Base-by-base conservation (phyloP, 2,797 vertebrate genomes). In the Sebastes diaconus region DNA sequence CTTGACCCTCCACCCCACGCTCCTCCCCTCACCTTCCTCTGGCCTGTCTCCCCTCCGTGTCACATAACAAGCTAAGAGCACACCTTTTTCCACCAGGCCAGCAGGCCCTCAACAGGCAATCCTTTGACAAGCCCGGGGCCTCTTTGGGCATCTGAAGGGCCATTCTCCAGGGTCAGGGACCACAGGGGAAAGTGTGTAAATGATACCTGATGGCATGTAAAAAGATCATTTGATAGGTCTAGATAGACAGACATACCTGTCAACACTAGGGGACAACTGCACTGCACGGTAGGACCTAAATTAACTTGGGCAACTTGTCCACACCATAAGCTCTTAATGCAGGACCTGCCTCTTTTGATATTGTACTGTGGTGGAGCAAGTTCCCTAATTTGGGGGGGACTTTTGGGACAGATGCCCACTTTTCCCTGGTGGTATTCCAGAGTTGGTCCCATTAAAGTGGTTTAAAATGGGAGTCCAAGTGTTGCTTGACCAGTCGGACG, bases 171-270 rank as follows among this genome's bases (percentile, higher is more conserved):
- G 81, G 77, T 88, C 84, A 88, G 84, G 83, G 87, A 86, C 90
- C 90, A 83, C 86, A 81, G 77, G 80, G 80, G 85, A 88, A 88
- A 85, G 87, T 87, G 76, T 88, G 91, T 90, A 92, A 93, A 92
- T 81, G 89, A 93, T 91, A 93, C 84, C 80, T 75, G 82, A 87
- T 87, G 84, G 84, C 83, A 90, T 93, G 88, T 93, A 89, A 90
- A 90, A 87, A 85, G 88, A 87, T 86, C 79, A 86, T 86, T 80
- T 85, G 87, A 88, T 87, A 85, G 73, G 74, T 61, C 54, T 29
- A 5, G 58, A 73, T 78, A 52, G 75, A 78, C 32, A 80, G 78
- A 78, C 83, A 52, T 86, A 83, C 63, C 75, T 84, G 78, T 88
- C 81, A 73, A 64, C 79, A 69, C 84, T 16, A 1, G 36, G 24